These are phyloP conservation scores for Pteromalus puparum DNA, from an alignment of 1,140 invertebrate genomes.

Conservation along the genomic window DNA sequence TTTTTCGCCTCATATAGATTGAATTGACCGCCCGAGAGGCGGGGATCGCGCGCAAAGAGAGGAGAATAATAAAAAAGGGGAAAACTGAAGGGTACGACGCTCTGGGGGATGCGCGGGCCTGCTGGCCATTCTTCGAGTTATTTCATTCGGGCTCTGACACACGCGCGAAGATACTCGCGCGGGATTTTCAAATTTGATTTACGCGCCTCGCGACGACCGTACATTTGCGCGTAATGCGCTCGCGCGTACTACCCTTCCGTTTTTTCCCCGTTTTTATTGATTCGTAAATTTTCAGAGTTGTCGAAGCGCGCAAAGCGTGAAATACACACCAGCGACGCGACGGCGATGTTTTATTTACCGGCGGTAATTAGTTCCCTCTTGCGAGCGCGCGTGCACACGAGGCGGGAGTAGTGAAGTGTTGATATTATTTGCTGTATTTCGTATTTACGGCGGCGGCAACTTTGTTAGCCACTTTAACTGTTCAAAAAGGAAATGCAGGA, in stretches of 20 bases:
- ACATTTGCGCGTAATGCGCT: conserved; percentile 59
- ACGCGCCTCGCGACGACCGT: conserved; percentile 71
- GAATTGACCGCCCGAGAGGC: conserved; percentile 57
- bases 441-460: neutral
- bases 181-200: conserved; percentile 75
- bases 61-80: conserved; percentile 54
- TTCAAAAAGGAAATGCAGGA: conserved; percentile 8
- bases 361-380: neutral
- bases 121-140: conserved; percentile 67
- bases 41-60: neutral
- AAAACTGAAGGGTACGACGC: conserved; percentile 65
- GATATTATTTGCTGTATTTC: neutral
- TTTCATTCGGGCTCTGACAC: conserved; percentile 63
- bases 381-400: too few relatives aligned
- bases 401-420: neutral
- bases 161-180: conserved; percentile 62
- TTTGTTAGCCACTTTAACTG: conserved; percentile 4
- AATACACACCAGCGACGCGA: neutral
- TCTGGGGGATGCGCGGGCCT: conserved; percentile 61
- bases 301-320: neutral
- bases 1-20: conserved; percentile 59
- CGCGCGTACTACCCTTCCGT: neutral
- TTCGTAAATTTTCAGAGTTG: conserved; percentile 30
- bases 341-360: neutral
- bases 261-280: conserved; percentile 35